Conservation (phyloP, 2,113 vertebrate species). For the Bufo bufo region DNA sequence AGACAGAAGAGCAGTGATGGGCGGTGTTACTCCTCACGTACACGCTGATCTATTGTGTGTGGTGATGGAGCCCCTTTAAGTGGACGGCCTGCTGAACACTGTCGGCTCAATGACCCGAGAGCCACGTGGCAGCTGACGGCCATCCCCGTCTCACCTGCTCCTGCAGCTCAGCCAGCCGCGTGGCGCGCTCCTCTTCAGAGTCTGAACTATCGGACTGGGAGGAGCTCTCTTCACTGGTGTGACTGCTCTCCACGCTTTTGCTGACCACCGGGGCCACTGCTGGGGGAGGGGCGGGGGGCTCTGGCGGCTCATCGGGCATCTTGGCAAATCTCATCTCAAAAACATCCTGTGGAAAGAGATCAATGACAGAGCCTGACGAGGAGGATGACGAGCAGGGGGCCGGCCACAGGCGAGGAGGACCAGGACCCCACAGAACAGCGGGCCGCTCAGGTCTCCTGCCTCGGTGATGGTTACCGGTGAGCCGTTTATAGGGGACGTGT, state of each 20-base stretch:
- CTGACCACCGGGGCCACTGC: constrained; percentile 71
- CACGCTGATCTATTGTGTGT: no score
- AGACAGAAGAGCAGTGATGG: no score
- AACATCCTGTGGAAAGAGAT: constrained; percentile 75
- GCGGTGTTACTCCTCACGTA: no score
- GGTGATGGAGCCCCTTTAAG: no score
- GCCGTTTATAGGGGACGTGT: no score
- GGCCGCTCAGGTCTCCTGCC: no score
- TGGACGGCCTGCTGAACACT: no score
- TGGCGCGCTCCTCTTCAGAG: constrained; percentile 83
- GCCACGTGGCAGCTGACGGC: not conserved
- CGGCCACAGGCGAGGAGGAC: not conserved
- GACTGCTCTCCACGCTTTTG: constrained; percentile 84
- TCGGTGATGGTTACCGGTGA: no score
- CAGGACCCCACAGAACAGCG: no score
- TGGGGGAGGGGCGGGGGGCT: constrained; percentile 66
- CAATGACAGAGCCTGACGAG: not conserved
- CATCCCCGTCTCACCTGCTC: constrained; percentile 82
- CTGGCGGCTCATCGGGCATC: constrained; percentile 87
- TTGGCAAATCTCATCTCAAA: constrained; percentile 96
- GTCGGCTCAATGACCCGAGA: no score
- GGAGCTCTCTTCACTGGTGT: constrained; percentile 82
- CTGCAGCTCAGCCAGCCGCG: constrained; percentile 83
- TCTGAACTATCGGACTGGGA: constrained; percentile 80
- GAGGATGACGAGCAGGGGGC: not conserved